Conservation (phyloP, 2,797 vertebrate species). For the Sebastes dallii region DNA sequence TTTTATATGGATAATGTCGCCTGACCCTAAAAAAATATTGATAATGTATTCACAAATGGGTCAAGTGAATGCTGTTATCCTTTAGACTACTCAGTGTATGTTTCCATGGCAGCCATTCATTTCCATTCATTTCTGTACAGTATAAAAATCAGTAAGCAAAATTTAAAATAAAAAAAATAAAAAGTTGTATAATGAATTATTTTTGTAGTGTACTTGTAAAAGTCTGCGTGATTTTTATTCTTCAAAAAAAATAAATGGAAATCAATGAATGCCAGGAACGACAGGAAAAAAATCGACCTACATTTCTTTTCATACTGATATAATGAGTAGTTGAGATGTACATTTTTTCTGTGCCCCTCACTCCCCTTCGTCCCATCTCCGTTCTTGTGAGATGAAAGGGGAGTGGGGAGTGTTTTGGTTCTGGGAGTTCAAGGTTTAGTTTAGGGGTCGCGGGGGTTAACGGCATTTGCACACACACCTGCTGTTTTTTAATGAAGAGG, state of each 20-base stretch:
- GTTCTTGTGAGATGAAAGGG: slow-evolving; percentile 54
- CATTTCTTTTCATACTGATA: not conserved
- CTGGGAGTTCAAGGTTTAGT: slow-evolving; percentile 44
- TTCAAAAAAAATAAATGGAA: not conserved
- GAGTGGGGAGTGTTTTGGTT: slow-evolving; percentile 45
- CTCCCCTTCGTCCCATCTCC: slow-evolving; percentile 21
- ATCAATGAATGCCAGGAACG: not conserved
- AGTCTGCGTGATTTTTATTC: not conserved
- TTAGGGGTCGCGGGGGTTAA: slow-evolving; percentile 55
- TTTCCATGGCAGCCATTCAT: not conserved
- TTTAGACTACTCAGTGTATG: too few relatives aligned
- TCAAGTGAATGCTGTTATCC: not conserved
- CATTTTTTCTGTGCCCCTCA: not conserved
- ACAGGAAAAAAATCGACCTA: not conserved
- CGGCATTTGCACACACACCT: slow-evolving; percentile 74
- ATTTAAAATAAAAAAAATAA: too few relatives aligned
- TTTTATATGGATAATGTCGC: too few relatives aligned
- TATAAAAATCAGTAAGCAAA: not conserved
- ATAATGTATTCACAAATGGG: not conserved
- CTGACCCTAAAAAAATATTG: not conserved
- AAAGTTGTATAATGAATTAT: not conserved
- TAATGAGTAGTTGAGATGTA: not conserved
- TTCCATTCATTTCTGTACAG: not conserved
- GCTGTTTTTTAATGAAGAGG: slow-evolving; percentile 79
- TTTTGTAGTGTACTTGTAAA: not conserved